A percentile compares a stretch with the other conserved stretches of the same genome.
Conservation (phyloP, 2,888 invertebrate species). For the Endotricha flammealis region DNA sequence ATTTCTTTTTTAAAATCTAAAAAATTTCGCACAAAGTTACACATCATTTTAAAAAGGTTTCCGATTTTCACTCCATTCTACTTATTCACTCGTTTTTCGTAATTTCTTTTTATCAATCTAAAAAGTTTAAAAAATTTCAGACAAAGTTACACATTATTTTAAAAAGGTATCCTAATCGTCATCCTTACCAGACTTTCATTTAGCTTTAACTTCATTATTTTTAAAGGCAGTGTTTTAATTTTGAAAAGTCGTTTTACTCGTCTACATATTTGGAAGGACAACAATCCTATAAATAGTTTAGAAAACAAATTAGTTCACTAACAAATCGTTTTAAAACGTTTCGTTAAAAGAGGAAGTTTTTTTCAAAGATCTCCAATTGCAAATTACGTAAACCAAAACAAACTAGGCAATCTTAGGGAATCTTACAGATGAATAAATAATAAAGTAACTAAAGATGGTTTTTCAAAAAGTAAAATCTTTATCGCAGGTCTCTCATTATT, state of each 20-base stretch:
- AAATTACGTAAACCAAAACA: no score
- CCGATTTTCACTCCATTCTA: conserved; percentile 1
- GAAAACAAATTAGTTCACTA: no score
- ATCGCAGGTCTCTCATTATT: no score
- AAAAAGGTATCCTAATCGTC: neutral
- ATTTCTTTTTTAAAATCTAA: neutral
- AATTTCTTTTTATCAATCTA: neutral
- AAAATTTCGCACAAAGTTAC: conserved; percentile 2
- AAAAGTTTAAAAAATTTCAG: conserved; percentile 1
- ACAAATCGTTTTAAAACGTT: no score
- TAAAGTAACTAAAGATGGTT: no score
- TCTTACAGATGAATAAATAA: no score
- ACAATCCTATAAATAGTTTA: neutral
- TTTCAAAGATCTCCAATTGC: no score
- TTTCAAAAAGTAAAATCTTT: no score
- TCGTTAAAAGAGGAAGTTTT: no score
- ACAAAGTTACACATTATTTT: conserved; percentile 1
- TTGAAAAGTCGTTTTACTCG: neutral
- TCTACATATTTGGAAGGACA: neutral
- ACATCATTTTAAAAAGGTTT: neutral
- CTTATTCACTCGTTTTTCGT: neutral
- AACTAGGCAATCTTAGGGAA: no score
- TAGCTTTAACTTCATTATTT: conserved; percentile 1
- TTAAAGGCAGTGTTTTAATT: conserved; percentile 5
- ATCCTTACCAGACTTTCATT: neutral